A percentile compares a stretch with the other conserved stretches of the same genome.
phyloP scores from a whole-genome alignment of 2,113 vertebrate genomes.

The Charina bottae region DNA sequence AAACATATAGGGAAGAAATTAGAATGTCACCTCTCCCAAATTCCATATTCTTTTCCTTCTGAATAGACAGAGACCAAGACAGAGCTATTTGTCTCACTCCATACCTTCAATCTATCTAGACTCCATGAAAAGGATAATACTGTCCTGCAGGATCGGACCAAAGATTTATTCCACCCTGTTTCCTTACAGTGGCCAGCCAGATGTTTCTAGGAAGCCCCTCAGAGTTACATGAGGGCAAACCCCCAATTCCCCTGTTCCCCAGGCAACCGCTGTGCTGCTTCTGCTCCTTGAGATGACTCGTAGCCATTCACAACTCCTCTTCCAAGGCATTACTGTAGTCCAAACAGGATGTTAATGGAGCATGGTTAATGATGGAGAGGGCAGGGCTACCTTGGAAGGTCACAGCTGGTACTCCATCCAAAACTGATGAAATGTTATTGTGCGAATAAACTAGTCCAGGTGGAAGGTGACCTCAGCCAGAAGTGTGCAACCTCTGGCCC shows the following conservation, averaged over 20 bases:
- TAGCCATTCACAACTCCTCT: background rate
- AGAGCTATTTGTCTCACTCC: background rate
- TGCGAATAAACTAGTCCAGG: background rate
- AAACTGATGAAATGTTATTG: conserved; percentile 1
- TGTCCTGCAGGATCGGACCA: background rate
- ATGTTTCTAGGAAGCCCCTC: background rate
- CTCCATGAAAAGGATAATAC: background rate
- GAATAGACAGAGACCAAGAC: background rate
- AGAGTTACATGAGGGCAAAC: background rate
- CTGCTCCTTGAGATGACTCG: background rate
- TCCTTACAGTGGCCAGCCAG: background rate
- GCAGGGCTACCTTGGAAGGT: background rate
- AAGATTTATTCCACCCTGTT: background rate
- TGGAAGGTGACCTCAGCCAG: background rate
- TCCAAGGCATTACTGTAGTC: background rate
- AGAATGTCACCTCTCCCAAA: background rate
- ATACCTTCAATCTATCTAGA: background rate
- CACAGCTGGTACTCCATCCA: conserved; percentile 3
- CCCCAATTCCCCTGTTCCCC: background rate
- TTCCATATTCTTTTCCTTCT: background rate
- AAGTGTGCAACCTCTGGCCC: background rate
- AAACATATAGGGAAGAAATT: background rate
- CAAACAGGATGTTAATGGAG: conserved; percentile 4
- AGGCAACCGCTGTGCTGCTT: background rate
- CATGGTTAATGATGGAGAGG: background rate